Evolutionary conservation across 2,797 vertebrate species (phyloP).

Genomic region (Prionace glauca): DNA sequence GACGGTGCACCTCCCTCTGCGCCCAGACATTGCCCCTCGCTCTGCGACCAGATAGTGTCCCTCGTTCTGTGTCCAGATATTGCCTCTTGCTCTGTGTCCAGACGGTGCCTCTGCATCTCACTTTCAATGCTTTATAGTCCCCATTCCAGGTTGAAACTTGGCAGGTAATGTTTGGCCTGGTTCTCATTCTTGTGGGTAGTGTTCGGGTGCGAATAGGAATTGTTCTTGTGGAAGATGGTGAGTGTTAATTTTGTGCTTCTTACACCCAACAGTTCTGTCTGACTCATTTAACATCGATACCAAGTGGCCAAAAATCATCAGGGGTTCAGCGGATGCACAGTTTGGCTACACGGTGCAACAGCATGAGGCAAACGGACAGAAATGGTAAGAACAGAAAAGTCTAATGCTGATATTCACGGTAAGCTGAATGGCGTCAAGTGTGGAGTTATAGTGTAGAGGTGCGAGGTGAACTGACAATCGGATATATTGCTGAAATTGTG

Average conservation of each 20-base stretch:
- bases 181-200: neutral
- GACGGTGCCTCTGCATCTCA: neutral
- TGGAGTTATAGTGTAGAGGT: neutral
- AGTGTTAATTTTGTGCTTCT: neutral
- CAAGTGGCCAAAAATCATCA: slow-evolving; percentile 71
- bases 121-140: neutral
- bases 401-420: neutral
- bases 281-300: slow-evolving; percentile 87
- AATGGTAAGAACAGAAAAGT: slow-evolving; percentile 69
- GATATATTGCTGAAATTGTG: too few species aligned
- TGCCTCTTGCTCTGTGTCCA: neutral
- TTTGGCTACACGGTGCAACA: slow-evolving; percentile 97
- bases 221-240: neutral
- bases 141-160: neutral
- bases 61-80: neutral
- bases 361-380: slow-evolving; percentile 78
- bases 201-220: neutral
- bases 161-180: neutral
- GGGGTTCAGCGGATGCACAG: slow-evolving; percentile 77
- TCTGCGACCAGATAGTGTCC: neutral
- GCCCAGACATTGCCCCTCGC: too few species aligned
- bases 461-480: neutral
- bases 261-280: slow-evolving; percentile 57
- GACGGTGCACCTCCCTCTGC: too few species aligned
- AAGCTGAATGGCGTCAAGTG: too few species aligned